Base-by-base conservation (phyloP, 92 coral and sea anemone genomes). In the Zoanthus sansibaricus region DNA sequence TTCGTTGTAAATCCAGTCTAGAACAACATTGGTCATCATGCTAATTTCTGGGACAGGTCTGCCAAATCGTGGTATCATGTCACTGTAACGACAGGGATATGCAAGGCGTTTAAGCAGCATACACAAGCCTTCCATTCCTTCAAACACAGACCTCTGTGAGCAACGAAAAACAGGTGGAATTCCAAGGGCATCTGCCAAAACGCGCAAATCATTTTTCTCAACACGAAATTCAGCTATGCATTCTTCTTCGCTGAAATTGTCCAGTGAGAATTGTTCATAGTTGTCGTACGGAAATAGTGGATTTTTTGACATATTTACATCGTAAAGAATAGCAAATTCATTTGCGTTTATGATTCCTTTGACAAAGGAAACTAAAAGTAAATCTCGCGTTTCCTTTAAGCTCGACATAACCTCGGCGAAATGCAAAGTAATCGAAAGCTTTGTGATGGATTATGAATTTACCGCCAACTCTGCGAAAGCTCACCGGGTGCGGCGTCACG, bases 51-150 rank as follows among this genome's bases (percentile, higher is more conserved):
- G 89, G 16, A 86, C 68, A 48, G 84, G 54, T 49, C 77, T 20
- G 33, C 68, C 89, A 76, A 76, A 86, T 61, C 84, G 25, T 4
- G 76, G 76, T 2, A 66, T 64, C 89, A 86, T 86, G 77, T 76
- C 89, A 16, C 83, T 76, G 32, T 76, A 76, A 21, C 84, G 89
- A 76, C 89, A 86, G 15, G 88, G 88, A 85, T 85, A 85, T 11
- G 83, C 88, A 7, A 86, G 83, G 1, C 88, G 80, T 59, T 84
- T 84, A 5, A 84, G 88, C 49, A 84, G 17, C 79, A 84, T 31
- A 48, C 88, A 72, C 51, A 72, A 59, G 25, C 79, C 88, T 83
- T 83, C 87, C 78, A 71, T 83, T 83, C 87, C 80, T 15, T 17
- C 68, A 48, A 16, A 69, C 5, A 82, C 72, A 10, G 51, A 47